Conservation (phyloP, 2,797 vertebrate genomes). For the Aythya fuligula region DNA sequence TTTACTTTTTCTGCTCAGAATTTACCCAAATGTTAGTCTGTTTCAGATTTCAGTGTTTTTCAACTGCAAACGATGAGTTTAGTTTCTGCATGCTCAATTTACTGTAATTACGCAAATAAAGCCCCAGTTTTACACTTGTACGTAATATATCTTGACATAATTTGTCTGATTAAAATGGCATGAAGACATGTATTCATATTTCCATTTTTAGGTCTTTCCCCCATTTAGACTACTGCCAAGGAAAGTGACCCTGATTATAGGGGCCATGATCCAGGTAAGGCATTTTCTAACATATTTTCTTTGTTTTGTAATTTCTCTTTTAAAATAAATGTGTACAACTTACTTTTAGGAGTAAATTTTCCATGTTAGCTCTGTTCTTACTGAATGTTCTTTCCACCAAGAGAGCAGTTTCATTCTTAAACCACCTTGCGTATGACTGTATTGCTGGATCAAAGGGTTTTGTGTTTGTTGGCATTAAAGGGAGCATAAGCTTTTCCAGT, state of each 20-base stretch:
- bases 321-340: not conserved
- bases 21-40: not conserved
- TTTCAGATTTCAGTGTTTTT: not conserved
- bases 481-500: not conserved
- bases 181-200: not conserved
- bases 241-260: constrained; percentile 90
- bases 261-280: constrained; percentile 92
- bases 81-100: not conserved
- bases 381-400: not conserved
- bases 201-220: constrained; percentile 89
- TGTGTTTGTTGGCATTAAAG: not conserved
- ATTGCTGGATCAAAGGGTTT: not conserved
- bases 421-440: not conserved
- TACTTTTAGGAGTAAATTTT: not conserved
- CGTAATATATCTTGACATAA: not conserved
- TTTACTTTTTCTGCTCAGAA: not conserved
- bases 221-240: constrained; percentile 91
- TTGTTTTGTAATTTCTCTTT: not conserved
- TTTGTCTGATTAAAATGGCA: not conserved
- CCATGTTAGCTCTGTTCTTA: not conserved
- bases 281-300: not conserved
- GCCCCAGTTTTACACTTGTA: not conserved
- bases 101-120: not conserved
- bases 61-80: not conserved
- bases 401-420: not conserved